Conservation (phyloP, 2,113 vertebrate genomes). For the Oceanites oceanicus region DNA sequence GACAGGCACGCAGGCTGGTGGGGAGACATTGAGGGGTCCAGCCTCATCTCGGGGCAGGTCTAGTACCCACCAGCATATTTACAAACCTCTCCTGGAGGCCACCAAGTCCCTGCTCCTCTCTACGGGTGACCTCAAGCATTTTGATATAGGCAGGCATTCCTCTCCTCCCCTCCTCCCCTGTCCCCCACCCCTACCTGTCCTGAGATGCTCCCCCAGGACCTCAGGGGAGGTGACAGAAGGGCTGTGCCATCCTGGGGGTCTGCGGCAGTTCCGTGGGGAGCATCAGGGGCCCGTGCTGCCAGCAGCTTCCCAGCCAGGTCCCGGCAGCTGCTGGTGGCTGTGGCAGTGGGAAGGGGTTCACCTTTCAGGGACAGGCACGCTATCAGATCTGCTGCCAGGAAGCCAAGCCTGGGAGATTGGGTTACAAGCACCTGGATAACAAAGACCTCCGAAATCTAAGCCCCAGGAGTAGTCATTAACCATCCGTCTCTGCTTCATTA, state of each 20-base stretch:
- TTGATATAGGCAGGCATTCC: fast-evolving
- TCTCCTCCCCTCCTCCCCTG: background rate
- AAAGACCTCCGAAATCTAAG: conserved; percentile 37
- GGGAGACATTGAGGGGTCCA: background rate
- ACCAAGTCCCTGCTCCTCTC: background rate
- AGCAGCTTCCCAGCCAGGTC: background rate
- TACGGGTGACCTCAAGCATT: background rate
- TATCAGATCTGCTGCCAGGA: conserved; percentile 30
- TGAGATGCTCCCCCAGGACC: background rate
- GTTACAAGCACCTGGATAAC: conserved; percentile 33
- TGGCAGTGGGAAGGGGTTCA: background rate
- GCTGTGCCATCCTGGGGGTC: background rate
- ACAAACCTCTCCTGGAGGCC: background rate
- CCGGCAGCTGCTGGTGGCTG: background rate
- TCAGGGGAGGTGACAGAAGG: background rate
- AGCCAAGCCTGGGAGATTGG: conserved; percentile 20
- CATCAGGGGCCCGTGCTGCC: background rate
- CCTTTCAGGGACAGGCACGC: conserved; percentile 26
- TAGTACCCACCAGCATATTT: background rate
- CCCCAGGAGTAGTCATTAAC: background rate
- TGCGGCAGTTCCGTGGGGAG: background rate
- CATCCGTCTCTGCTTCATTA: background rate
- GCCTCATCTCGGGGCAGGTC: background rate
- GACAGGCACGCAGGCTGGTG: fast-evolving
- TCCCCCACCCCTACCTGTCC: conserved; percentile 29